Conservation (phyloP, 1,140 invertebrate species). For the Leptestheria dahalacensis region DNA sequence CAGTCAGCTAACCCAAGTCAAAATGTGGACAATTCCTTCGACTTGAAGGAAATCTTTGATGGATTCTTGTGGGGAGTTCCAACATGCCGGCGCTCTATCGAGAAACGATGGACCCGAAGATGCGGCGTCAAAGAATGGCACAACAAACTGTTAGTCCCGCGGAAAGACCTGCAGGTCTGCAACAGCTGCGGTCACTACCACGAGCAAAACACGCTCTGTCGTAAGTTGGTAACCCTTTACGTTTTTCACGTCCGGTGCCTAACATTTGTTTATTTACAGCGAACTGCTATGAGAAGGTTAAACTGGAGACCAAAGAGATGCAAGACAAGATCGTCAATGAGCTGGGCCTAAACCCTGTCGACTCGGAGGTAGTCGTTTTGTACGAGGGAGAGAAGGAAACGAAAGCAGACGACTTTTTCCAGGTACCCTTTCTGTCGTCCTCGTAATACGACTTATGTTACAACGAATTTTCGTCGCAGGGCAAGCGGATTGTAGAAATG, state of each 20-base stretch:
- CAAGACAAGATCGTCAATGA: conserved; percentile 53
- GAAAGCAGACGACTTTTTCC: conserved; percentile 22
- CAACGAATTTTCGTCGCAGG: conserved; percentile 26
- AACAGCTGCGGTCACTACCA: conserved; percentile 63
- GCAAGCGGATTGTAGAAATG: conserved; percentile 55
- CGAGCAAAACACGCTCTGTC: conserved; percentile 55
- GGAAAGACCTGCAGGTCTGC: conserved; percentile 57
- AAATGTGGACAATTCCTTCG: not conserved
- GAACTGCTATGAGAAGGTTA: conserved; percentile 65
- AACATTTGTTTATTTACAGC: conserved; percentile 31
- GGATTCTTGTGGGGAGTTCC: conserved; percentile 70
- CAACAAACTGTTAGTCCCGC: conserved; percentile 49
- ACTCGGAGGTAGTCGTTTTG: conserved; percentile 65
- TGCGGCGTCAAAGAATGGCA: conserved; percentile 45
- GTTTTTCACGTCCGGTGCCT: too few species aligned
- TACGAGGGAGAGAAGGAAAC: conserved; percentile 60
- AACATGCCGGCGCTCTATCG: conserved; percentile 52
- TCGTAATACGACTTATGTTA: conserved; percentile 10
- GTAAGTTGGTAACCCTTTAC: conserved; percentile 36
- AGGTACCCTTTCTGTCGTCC: conserved; percentile 25
- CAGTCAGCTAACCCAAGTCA: not conserved
- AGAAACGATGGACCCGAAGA: conserved; percentile 51
- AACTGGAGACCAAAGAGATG: conserved; percentile 58
- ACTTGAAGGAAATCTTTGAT: conserved; percentile 28
- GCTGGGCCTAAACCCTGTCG: conserved; percentile 50